A percentile compares a stretch with the other conserved stretches of the same genome.
Evolutionary conservation across 2,888 invertebrate species (phyloP).

Genomic region (Neoaliturus tenellus): DNA sequence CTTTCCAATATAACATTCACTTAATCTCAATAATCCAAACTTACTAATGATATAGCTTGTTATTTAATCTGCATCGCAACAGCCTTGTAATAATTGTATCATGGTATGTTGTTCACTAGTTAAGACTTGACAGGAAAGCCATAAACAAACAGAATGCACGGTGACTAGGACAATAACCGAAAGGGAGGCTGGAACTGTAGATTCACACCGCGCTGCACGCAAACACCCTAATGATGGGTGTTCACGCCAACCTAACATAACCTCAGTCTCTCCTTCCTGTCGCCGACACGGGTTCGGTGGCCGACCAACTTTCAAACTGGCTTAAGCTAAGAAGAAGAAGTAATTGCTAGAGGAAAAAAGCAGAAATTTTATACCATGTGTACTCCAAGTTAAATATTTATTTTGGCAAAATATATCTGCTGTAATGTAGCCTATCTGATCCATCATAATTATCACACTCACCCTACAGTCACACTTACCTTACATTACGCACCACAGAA

Average conservation of each 20-base stretch:
- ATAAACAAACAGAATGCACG: not conserved
- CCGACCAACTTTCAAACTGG: not conserved
- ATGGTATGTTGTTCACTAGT: not conserved
- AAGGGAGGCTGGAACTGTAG: not conserved
- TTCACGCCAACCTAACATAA: conserved; percentile 18
- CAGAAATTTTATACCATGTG: no score
- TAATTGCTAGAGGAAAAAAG: not conserved
- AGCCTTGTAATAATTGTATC: no score
- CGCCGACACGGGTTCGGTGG: not conserved
- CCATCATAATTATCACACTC: no score
- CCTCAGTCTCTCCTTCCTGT: not conserved
- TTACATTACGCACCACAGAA: no score
- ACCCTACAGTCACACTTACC: no score
- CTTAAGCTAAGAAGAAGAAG: not conserved
- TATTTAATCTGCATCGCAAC: no score
- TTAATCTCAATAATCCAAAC: no score
- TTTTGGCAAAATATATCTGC: no score
- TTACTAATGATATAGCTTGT: no score
- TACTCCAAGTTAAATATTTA: no score
- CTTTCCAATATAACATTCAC: no score
- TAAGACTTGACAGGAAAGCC: not conserved
- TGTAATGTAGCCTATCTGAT: no score
- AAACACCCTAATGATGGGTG: not conserved
- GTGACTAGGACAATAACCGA: not conserved
- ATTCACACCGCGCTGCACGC: not conserved